Evolutionary conservation across 1,140 invertebrate species (phyloP).

Genomic region (Dermatophagoides farinae): DNA sequence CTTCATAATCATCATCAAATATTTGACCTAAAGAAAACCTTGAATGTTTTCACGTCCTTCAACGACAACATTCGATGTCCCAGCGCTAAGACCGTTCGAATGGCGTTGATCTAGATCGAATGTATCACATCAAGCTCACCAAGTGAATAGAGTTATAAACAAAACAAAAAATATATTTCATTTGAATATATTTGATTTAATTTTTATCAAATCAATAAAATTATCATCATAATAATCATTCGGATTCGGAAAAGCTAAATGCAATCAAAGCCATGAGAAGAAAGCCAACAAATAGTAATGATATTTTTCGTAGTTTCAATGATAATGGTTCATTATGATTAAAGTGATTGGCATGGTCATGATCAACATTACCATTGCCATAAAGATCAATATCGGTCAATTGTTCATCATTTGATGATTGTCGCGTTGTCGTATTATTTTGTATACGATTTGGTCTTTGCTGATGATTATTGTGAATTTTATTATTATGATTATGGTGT

Average conservation of each 20-base stretch:
- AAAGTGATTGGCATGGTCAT: not conserved
- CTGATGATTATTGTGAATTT: not conserved
- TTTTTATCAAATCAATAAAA: not conserved
- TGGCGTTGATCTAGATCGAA: too few relatives aligned
- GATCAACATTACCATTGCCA: not conserved
- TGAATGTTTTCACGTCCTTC: too few relatives aligned
- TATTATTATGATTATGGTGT: not conserved
- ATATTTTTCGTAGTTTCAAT: conserved; percentile 19
- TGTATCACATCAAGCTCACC: not conserved
- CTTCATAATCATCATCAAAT: too few relatives aligned
- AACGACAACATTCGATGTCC: too few relatives aligned
- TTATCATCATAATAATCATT: not conserved
- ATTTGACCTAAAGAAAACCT: too few relatives aligned
- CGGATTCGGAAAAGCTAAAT: not conserved
- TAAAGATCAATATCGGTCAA: not conserved
- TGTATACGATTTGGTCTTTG: not conserved
- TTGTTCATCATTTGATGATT: not conserved
- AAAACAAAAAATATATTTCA: not conserved
- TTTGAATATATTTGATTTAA: not conserved
- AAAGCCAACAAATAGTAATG: conserved; percentile 22
- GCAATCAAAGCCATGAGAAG: conserved; percentile 17
- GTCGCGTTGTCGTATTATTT: not conserved
- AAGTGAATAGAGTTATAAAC: not conserved
- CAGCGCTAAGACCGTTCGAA: too few relatives aligned
- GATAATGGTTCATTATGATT: not conserved